Conservation (phyloP, 1,140 invertebrate species). For the Rhynchophorus ferrugineus region DNA sequence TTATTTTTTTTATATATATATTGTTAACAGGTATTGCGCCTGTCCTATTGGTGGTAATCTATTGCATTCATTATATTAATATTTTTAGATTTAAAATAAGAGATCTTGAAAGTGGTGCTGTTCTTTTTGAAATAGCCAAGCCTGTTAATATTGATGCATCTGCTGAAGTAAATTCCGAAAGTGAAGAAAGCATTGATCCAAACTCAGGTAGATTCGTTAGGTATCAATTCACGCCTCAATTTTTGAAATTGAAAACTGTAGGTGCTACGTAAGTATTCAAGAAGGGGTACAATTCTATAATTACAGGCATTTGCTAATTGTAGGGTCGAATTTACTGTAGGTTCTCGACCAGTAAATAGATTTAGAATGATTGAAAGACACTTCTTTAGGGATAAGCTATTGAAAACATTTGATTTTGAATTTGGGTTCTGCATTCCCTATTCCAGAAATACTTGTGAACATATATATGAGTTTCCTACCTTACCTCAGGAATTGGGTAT, state of each 20-base stretch:
- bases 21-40: neutral
- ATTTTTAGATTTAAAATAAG: slow-evolving; percentile 76
- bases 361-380: slow-evolving; percentile 99
- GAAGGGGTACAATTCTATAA: too few species aligned
- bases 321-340: slow-evolving; percentile 95
- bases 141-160: slow-evolving; percentile 63
- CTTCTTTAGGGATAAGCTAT: slow-evolving; percentile 85
- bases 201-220: slow-evolving; percentile 93
- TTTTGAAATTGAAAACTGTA: slow-evolving; percentile 91
- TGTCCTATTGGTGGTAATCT: neutral
- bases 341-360: slow-evolving; percentile 82
- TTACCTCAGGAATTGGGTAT: slow-evolving; percentile 78
- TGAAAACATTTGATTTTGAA: slow-evolving; percentile 99
- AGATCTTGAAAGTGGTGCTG: slow-evolving; percentile 85
- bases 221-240: slow-evolving; percentile 94
- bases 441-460: slow-evolving; percentile 95
- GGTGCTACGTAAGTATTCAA: slow-evolving; percentile 78
- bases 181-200: slow-evolving; percentile 66
- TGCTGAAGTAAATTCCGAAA: slow-evolving; percentile 50
- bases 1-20: neutral
- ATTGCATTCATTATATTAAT: neutral
- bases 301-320: slow-evolving; percentile 35
- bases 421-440: slow-evolving; percentile 99
- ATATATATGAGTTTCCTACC: slow-evolving; percentile 97
- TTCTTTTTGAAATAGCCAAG: slow-evolving; percentile 96